Conservation (phyloP, 1,140 invertebrate genomes). For the Bursaphelenchus mucronatus region DNA sequence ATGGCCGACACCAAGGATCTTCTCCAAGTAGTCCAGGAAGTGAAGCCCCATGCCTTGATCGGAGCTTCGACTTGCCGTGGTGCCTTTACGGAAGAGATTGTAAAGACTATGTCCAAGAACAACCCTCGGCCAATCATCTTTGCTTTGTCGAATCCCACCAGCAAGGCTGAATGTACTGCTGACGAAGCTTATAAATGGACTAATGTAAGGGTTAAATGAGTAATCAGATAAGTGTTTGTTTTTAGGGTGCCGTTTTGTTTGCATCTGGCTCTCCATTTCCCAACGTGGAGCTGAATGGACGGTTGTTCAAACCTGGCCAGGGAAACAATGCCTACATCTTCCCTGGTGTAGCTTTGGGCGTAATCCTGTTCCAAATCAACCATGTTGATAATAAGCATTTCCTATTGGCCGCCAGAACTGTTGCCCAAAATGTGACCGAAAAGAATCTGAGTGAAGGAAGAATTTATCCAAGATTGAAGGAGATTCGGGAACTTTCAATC, state of each 20-base stretch:
- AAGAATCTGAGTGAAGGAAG: conserved; percentile 78
- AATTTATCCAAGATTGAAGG: conserved; percentile 84
- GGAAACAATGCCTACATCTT: conserved; percentile 96
- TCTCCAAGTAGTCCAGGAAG: conserved; percentile 72
- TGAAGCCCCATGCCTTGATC: conserved; percentile 79
- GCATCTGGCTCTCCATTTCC: conserved; percentile 86
- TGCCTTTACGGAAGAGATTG: conserved; percentile 79
- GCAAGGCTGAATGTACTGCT: conserved; percentile 91
- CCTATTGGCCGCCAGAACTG: conserved; percentile 77
- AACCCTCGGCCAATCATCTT: conserved; percentile 86
- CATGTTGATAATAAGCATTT: conserved; percentile 85
- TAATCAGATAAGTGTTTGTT: conserved; percentile 1
- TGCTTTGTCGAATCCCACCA: conserved; percentile 90
- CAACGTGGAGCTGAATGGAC: conserved; percentile 73
- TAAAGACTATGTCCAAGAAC: conserved; percentile 77
- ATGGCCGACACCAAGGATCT: conserved; percentile 73
- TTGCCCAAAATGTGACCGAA: conserved; percentile 78
- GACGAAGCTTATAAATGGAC: conserved; percentile 81
- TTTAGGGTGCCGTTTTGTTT: conserved; percentile 79
- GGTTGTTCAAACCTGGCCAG: conserved; percentile 80
- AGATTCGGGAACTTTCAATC: conserved; percentile 80
- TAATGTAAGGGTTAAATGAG: conserved; percentile 67
- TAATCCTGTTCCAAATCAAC: conserved; percentile 74
- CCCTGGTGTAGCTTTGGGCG: conserved; percentile 83
- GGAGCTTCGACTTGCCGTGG: conserved; percentile 77